phyloP scores from a whole-genome alignment of 1,140 invertebrate species.

The Halesus radiatus region DNA sequence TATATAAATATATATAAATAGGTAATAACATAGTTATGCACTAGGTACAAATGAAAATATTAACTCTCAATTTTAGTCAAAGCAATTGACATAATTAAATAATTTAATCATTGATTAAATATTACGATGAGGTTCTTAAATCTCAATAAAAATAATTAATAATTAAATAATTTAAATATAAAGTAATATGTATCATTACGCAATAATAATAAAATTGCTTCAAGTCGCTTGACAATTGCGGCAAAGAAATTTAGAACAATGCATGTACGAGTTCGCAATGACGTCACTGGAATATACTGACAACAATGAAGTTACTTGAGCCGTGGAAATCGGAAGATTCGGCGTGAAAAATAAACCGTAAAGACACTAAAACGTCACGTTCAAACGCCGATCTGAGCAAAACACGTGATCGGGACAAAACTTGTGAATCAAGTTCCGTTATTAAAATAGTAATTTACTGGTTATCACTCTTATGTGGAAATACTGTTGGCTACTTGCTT shows the following conservation, averaged over 20 bases:
- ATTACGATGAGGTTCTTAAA: too few species aligned
- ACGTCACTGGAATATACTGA: constrained; percentile 56
- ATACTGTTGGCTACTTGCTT: not conserved
- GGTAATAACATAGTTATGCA: too few species aligned
- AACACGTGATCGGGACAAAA: too few species aligned
- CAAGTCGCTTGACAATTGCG: not conserved
- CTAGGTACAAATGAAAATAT: too few species aligned
- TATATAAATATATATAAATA: too few species aligned
- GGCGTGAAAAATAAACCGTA: not conserved
- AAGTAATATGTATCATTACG: too few species aligned
- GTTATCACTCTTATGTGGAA: not conserved
- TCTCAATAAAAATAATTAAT: too few species aligned
- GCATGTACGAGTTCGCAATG: constrained; percentile 53
- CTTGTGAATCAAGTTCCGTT: not conserved
- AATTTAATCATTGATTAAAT: too few species aligned
- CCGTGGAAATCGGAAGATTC: constrained; percentile 7
- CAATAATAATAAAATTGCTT: not conserved
- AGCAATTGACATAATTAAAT: too few species aligned
- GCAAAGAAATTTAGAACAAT: constrained; percentile 40
- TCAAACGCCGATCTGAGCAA: too few species aligned
- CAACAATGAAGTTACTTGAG: constrained; percentile 35
- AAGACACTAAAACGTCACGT: not conserved
- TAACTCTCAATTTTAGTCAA: too few species aligned
- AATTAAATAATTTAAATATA: too few species aligned
- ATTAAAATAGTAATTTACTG: not conserved